A percentile compares a stretch with the other conserved stretches of the same genome.
These are phyloP conservation scores for Holcopasites calliopsidis DNA, from an alignment of 1,140 invertebrate species.

Conservation along the genomic window DNA sequence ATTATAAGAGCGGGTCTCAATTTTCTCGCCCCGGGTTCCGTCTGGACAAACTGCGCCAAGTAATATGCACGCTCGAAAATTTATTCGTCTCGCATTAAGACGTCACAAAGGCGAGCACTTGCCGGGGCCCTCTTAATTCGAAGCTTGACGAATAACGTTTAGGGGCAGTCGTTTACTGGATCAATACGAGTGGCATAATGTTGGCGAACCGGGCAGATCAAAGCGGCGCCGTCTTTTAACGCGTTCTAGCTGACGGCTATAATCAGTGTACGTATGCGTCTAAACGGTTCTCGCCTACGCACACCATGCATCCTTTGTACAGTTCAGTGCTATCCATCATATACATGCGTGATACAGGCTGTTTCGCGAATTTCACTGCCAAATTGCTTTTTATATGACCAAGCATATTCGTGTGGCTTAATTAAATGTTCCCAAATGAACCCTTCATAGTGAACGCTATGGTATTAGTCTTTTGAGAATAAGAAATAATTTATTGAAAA, in stretches of 20 bases:
- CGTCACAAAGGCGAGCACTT: background rate
- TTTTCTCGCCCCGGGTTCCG: background rate
- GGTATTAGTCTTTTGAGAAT: too few species aligned
- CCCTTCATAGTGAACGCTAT: too few species aligned
- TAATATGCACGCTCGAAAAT: too few species aligned
- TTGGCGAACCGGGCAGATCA: conserved; percentile 37
- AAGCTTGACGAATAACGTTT: background rate
- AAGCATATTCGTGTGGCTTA: too few species aligned
- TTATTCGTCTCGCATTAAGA: background rate
- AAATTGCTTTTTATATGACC: background rate
- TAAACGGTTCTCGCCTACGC: conserved; percentile 15
- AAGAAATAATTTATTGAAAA: too few species aligned
- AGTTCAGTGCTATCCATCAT: background rate
- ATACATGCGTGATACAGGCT: too few species aligned
- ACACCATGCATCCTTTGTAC: background rate
- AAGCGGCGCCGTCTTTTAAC: conserved; percentile 38
- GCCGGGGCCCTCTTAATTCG: conserved; percentile 31
- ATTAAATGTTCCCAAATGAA: too few species aligned
- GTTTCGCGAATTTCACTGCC: too few species aligned
- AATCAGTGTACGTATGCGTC: conserved; percentile 27
- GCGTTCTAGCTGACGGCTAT: conserved; percentile 40
- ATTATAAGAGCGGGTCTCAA: background rate
- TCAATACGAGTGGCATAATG: conserved; percentile 19
- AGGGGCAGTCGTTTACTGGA: background rate
- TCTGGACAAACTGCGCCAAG: too few species aligned